Evolutionary conservation across 2,888 invertebrate species (phyloP).

Genomic region (Lordiphosa fenestrarum): DNA sequence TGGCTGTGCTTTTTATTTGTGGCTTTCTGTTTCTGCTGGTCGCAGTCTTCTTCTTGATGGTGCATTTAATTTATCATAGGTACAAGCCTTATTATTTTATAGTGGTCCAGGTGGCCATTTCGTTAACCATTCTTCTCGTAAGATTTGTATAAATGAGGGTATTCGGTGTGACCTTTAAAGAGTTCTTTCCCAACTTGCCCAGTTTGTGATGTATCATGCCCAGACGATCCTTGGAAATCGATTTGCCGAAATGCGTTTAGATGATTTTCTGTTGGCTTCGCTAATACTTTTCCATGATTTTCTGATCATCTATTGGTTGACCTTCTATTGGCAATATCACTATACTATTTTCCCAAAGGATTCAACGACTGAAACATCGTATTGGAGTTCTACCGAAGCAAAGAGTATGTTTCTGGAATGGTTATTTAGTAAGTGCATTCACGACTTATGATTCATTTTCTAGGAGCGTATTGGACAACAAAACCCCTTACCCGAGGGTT

Average conservation of each 20-base stretch:
- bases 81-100: conserved; percentile 11
- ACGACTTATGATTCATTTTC: too few relatives aligned
- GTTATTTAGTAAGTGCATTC: too few relatives aligned
- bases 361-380: conserved; percentile 4
- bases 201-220: conserved; percentile 57
- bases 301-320: conserved; percentile 54
- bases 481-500: fast-evolving
- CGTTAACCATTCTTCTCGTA: conserved; percentile 35
- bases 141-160: conserved; percentile 1
- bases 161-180: background rate
- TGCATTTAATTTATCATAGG: background rate
- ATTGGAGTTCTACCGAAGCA: too few relatives aligned
- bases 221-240: conserved; percentile 51
- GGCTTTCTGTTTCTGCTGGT: conserved; percentile 39
- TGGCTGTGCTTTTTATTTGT: conserved; percentile 51
- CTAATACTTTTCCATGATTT: conserved; percentile 60
- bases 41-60: conserved; percentile 28
- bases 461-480: too few relatives aligned
- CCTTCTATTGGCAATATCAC: conserved; percentile 50
- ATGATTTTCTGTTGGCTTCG: conserved; percentile 42
- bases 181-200: background rate
- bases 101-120: conserved; percentile 20
- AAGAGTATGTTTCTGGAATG: too few relatives aligned
- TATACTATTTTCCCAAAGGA: conserved; percentile 11
- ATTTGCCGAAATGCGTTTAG: conserved; percentile 53